A percentile compares a stretch with the other conserved stretches of the same genome.
Evolutionary conservation across 2,113 vertebrate genomes (phyloP).

Genomic region (Poeciliopsis prolifica): DNA sequence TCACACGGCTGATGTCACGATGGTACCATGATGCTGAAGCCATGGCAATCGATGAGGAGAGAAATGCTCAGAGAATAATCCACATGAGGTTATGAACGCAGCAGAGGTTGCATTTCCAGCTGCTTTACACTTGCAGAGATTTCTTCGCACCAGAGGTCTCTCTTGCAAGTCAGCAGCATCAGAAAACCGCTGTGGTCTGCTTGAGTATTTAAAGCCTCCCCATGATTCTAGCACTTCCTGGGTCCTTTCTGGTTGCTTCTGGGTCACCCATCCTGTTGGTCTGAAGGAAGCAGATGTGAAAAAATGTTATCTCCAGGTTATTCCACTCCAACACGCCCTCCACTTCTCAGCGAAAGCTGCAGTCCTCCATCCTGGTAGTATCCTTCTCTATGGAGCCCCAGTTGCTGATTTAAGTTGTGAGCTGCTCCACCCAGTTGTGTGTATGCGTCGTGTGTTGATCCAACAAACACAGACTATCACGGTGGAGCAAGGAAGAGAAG

Average conservation of each 20-base stretch:
- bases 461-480: constrained; percentile 49
- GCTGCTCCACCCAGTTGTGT: constrained; percentile 43
- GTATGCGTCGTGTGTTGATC: constrained; percentile 59
- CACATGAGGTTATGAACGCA: constrained; percentile 51
- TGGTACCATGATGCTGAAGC: constrained; percentile 86
- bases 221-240: constrained; percentile 53
- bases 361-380: constrained; percentile 29
- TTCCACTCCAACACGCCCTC: constrained; percentile 13
- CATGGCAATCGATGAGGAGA: constrained; percentile 66
- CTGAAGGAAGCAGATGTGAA: constrained; percentile 11
- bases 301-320: not conserved
- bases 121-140: constrained; percentile 23
- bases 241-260: constrained; percentile 23
- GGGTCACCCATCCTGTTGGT: constrained; percentile 55
- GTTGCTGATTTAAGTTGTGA: constrained; percentile 28
- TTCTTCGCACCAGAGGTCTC: constrained; percentile 1
- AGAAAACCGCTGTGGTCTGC: not conserved
- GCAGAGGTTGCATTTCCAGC: constrained; percentile 17
- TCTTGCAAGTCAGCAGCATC: constrained; percentile 25
- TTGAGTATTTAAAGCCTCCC: constrained; percentile 26
- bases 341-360: constrained; percentile 9
- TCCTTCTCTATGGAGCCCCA: constrained; percentile 7
- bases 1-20: constrained; percentile 86
- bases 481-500: constrained; percentile 15
- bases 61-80: constrained; percentile 41